These are phyloP conservation scores for Hippoglossus hippoglossus DNA, from an alignment of 2,797 vertebrate species.

Conservation along the genomic window DNA sequence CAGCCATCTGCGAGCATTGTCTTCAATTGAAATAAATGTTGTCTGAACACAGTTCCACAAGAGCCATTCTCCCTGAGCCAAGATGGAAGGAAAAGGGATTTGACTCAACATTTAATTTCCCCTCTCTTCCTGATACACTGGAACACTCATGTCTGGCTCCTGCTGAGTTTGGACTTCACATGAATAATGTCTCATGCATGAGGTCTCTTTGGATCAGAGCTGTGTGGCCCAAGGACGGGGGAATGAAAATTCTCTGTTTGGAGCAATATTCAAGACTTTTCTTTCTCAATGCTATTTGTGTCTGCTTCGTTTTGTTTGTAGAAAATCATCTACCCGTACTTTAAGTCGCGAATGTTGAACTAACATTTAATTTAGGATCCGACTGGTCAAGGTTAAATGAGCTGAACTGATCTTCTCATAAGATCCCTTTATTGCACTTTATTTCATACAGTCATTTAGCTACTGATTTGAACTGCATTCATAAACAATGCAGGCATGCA, in stretches of 20 bases:
- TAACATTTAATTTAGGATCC: background rate
- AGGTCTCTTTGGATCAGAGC: constrained; percentile 29
- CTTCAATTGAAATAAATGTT: constrained; percentile 31
- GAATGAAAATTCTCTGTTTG: constrained; percentile 46
- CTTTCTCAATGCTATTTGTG: constrained; percentile 21
- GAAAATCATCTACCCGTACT: background rate
- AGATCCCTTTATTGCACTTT: background rate
- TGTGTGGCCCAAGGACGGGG: constrained; percentile 46
- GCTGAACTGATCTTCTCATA: background rate
- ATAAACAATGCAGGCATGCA: background rate
- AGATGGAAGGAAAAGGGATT: constrained; percentile 55
- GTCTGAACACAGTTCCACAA: constrained; percentile 11
- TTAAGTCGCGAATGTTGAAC: background rate
- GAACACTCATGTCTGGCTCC: constrained; percentile 54
- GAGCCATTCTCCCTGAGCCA: constrained; percentile 34
- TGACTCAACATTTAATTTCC: constrained; percentile 60
- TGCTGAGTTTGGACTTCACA: constrained; percentile 60
- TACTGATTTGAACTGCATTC: background rate
- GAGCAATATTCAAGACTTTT: constrained; percentile 46
- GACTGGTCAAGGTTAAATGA: background rate
- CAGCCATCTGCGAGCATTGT: constrained; percentile 17
- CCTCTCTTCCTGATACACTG: constrained; percentile 48
- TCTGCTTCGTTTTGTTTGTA: constrained; percentile 17
- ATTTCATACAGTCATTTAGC: background rate
- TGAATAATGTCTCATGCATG: constrained; percentile 64